Percentiles rank a stretch among this genome's conserved stretches.
These are phyloP conservation scores for Dinocampus coccinellae DNA, from an alignment of 2,888 invertebrate genomes.

Conservation along the genomic window DNA sequence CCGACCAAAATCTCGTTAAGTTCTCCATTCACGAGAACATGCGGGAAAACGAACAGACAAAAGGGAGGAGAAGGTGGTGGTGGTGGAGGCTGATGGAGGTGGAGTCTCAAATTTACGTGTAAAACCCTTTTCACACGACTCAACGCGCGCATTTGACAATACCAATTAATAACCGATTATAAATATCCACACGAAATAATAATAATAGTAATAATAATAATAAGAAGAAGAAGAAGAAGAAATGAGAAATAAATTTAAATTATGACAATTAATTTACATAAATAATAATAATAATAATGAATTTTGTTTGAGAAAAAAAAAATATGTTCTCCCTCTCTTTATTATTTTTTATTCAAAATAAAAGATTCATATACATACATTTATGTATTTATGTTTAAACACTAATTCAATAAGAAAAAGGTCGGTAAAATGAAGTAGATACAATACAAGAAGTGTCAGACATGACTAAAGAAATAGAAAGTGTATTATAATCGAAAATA, in stretches of 20 bases:
- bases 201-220: too few species aligned
- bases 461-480: slow-evolving; percentile 33
- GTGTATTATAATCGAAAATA: not conserved
- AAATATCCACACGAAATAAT: too few species aligned
- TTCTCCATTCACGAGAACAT: not conserved
- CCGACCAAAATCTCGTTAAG: slow-evolving; percentile 5
- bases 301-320: not conserved
- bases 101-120: not conserved
- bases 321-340: not conserved
- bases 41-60: not conserved
- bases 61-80: too few species aligned
- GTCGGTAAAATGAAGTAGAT: slow-evolving; percentile 26
- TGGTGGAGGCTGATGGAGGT: too few species aligned
- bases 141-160: not conserved
- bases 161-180: not conserved
- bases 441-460: slow-evolving; percentile 19
- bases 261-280: too few species aligned
- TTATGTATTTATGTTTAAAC: not conserved
- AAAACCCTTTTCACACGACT: not conserved
- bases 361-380: not conserved
- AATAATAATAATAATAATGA: too few species aligned
- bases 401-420: slow-evolving; percentile 38
- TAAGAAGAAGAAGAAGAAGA: not conserved
- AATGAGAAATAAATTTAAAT: not conserved
- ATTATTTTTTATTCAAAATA: not conserved